Percentiles rank a stretch among this genome's conserved stretches.
Evolutionary conservation across 2,888 invertebrate species (phyloP).

Genomic region (Phyto melanocephala): DNA sequence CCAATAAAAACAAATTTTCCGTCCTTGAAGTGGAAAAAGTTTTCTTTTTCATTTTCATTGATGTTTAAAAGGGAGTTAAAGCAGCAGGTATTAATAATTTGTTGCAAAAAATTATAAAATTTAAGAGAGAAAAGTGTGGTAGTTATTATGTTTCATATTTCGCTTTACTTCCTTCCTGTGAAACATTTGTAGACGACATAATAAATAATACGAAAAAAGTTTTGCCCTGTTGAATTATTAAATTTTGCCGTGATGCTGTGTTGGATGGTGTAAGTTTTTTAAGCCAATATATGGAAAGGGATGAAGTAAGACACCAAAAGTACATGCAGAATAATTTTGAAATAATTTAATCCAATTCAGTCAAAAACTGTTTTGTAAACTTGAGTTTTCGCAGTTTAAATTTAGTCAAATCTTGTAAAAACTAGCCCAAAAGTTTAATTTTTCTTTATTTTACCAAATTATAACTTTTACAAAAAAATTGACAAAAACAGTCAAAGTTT

Average conservation of each 20-base stretch:
- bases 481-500: too few relatives aligned
- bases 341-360: neutral
- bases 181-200: slow-evolving; percentile 52
- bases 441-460: too few relatives aligned
- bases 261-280: slow-evolving; percentile 7
- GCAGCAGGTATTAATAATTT: slow-evolving; percentile 39
- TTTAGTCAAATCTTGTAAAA: too few relatives aligned
- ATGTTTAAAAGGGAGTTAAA: slow-evolving; percentile 6
- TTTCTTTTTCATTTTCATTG: neutral
- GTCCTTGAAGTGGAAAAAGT: neutral
- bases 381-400: too few relatives aligned
- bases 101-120: neutral
- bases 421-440: too few relatives aligned
- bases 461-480: too few relatives aligned
- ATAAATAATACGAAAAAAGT: slow-evolving; percentile 5
- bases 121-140: neutral
- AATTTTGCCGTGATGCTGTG: neutral
- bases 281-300: neutral
- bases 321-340: neutral
- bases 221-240: neutral
- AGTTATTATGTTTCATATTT: neutral
- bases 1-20: neutral
- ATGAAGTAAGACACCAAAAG: neutral
- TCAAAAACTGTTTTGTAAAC: too few relatives aligned
- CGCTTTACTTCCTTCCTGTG: neutral